Conservation (phyloP, 2,888 invertebrate species). For the Podotricha telesiphe region DNA sequence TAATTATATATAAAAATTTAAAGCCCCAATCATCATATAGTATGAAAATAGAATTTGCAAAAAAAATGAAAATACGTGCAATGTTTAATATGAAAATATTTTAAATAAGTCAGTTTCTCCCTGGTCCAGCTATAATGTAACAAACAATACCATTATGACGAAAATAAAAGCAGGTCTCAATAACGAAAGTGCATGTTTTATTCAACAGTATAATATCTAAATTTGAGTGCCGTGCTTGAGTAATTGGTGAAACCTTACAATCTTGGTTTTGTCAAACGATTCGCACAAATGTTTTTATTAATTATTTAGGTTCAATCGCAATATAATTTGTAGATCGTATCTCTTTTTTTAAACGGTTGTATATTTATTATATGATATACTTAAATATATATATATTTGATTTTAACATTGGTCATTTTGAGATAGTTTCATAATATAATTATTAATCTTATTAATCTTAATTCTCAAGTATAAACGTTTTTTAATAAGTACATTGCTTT, state of each 20-base stretch:
- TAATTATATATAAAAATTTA: too few relatives aligned
- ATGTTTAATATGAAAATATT: too few relatives aligned
- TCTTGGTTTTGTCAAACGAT: background rate
- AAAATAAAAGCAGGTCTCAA: background rate
- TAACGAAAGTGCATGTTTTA: conserved; percentile 19
- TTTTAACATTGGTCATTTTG: too few relatives aligned
- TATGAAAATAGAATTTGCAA: too few relatives aligned
- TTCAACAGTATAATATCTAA: conserved; percentile 10
- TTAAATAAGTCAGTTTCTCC: background rate
- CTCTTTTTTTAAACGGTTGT: background rate
- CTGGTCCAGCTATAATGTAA: background rate
- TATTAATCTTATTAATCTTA: too few relatives aligned
- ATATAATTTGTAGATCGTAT: background rate
- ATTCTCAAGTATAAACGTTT: too few relatives aligned
- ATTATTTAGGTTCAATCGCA: background rate
- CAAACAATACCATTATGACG: background rate
- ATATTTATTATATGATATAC: background rate
- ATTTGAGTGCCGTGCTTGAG: conserved; percentile 3
- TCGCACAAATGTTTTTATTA: background rate
- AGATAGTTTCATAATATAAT: too few relatives aligned
- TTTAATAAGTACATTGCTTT: too few relatives aligned
- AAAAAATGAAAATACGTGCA: too few relatives aligned
- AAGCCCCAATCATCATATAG: too few relatives aligned
- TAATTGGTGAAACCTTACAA: background rate
- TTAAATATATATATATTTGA: background rate